phyloP scores from a whole-genome alignment of 2,797 vertebrate species.

The Meriones psammophilus region DNA sequence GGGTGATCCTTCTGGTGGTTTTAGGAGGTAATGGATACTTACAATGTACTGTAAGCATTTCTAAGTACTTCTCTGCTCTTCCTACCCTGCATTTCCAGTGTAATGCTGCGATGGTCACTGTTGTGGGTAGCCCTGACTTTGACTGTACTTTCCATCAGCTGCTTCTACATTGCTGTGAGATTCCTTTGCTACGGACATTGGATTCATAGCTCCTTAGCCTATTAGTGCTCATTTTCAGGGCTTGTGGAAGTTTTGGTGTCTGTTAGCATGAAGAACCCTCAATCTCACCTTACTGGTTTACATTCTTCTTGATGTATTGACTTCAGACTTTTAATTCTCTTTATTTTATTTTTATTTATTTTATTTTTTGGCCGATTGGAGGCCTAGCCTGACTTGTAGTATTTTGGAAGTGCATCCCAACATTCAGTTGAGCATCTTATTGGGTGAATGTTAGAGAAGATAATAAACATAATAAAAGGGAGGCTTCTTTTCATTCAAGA shows the following conservation, averaged over 20 bases:
- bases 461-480: not conserved
- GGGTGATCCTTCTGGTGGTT: not conserved
- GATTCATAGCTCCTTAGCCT: not conserved
- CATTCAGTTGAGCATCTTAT: constrained; percentile 21
- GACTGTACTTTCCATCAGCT: not conserved
- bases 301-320: constrained; percentile 16
- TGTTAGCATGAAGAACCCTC: not conserved
- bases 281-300: too few species aligned
- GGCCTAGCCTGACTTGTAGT: not conserved
- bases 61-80: not conserved
- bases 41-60: too few species aligned
- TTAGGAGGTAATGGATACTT: not conserved
- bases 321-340: constrained; percentile 19
- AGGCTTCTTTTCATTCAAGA: constrained; percentile 10
- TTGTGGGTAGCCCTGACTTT: not conserved
- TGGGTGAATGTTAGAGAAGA: constrained; percentile 32
- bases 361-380: not conserved
- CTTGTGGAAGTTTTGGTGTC: not conserved
- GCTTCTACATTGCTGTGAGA: not conserved
- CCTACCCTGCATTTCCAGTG: not conserved
- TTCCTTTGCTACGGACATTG: not conserved
- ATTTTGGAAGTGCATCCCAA: constrained; percentile 14
- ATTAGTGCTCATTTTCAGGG: not conserved
- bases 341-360: not conserved
- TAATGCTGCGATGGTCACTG: not conserved